Evolutionary conservation across 2,797 vertebrate species (phyloP).

Genomic region (Pogoniulus pusillus): DNA sequence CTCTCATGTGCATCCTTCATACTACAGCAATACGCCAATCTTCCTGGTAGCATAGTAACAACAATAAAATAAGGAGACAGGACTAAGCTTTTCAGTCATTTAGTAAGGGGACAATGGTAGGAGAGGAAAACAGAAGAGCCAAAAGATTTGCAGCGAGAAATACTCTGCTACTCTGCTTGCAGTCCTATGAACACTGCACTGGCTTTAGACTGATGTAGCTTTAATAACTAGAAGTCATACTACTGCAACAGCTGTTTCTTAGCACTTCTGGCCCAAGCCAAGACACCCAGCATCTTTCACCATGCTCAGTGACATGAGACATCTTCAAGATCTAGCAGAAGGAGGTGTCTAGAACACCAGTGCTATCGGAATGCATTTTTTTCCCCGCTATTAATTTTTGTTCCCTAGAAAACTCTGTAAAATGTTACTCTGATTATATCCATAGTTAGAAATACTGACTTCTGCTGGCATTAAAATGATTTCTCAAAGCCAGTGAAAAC

Average conservation of each 20-base stretch:
- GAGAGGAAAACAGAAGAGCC: not conserved
- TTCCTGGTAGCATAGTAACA: not conserved
- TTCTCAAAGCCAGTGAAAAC: constrained; percentile 14
- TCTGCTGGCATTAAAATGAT: constrained; percentile 7
- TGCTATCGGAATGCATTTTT: not conserved
- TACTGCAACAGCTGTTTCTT: not conserved
- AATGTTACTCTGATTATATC: not conserved
- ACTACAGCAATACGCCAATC: not conserved
- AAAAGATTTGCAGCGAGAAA: not conserved
- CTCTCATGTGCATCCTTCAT: not conserved
- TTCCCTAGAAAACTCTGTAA: not conserved
- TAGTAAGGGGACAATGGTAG: not conserved
- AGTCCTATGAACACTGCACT: not conserved
- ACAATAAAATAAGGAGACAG: not conserved
- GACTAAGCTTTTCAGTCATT: not conserved
- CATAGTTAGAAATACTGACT: not conserved
- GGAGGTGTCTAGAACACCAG: not conserved
- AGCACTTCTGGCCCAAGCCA: not conserved
- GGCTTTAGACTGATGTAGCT: not conserved
- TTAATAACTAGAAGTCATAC: not conserved
- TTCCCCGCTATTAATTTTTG: not conserved
- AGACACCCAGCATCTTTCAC: not conserved
- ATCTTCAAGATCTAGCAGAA: not conserved
- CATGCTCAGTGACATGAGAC: not conserved
- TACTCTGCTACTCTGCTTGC: not conserved